Evolutionary conservation across 2,797 vertebrate genomes (phyloP).

Genomic region (Argyrosomus regius): DNA sequence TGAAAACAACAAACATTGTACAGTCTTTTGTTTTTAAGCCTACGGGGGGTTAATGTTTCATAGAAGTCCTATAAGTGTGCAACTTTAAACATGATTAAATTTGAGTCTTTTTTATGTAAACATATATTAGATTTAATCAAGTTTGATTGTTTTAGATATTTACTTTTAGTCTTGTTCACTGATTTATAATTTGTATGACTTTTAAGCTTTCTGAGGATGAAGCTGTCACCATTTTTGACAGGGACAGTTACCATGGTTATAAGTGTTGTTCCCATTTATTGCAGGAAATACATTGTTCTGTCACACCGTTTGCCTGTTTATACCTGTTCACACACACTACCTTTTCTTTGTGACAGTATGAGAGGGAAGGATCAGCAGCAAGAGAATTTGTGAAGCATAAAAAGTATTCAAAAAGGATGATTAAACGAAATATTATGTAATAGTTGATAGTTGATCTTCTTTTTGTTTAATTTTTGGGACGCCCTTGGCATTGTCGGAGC

Average conservation of each 20-base stretch:
- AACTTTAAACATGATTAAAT: background rate
- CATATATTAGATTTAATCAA: background rate
- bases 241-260: background rate
- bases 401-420: too few relatives aligned
- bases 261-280: background rate
- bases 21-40: background rate
- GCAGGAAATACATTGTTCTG: background rate
- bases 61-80: background rate
- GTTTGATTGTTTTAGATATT: background rate
- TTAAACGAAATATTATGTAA: too few relatives aligned
- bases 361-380: background rate
- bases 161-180: background rate
- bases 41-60: too few relatives aligned
- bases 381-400: too few relatives aligned
- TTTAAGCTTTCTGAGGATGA: background rate
- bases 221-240: background rate
- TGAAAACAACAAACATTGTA: background rate
- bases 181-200: background rate
- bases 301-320: background rate
- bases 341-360: background rate
- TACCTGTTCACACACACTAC: background rate
- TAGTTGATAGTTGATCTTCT: too few relatives aligned
- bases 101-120: background rate
- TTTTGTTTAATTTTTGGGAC: too few relatives aligned
- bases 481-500: background rate